Evolutionary conservation across 1,140 invertebrate genomes (phyloP).

Genomic region (Cotesia vestalis): DNA sequence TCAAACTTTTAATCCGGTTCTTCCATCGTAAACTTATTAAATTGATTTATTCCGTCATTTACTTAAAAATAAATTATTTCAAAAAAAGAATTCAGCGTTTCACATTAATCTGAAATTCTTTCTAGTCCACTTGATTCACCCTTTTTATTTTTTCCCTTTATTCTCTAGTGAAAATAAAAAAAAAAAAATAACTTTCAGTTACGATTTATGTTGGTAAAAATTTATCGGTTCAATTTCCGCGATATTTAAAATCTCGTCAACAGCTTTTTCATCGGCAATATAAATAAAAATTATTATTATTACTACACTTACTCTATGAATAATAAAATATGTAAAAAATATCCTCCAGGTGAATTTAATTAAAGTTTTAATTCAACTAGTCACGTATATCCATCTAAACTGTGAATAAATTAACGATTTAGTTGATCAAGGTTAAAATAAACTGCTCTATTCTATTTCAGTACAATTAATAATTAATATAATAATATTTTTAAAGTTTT

Average conservation of each 20-base stretch:
- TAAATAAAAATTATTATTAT: conserved; percentile 3
- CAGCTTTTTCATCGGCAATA: conserved; percentile 3
- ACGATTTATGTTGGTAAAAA: conserved; percentile 58
- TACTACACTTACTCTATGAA: neutral
- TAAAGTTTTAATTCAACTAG: too few relatives aligned
- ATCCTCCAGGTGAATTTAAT: too few relatives aligned
- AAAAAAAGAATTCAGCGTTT: neutral
- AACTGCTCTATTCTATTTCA: too few relatives aligned
- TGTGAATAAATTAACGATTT: too few relatives aligned
- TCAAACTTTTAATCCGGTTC: too few relatives aligned
- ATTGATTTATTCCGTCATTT: too few relatives aligned
- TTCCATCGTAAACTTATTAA: too few relatives aligned
- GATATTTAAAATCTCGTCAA: conserved; percentile 52
- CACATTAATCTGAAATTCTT: conserved; percentile 4
- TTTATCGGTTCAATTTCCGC: conserved; percentile 65
- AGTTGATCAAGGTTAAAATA: too few relatives aligned
- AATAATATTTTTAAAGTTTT: too few relatives aligned
- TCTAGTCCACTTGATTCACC: conserved; percentile 19
- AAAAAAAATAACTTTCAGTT: conserved; percentile 28
- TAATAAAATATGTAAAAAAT: neutral
- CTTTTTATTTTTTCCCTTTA: conserved; percentile 6
- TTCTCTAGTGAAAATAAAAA: conserved; percentile 17
- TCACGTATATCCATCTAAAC: too few relatives aligned
- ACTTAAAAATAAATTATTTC: too few relatives aligned
- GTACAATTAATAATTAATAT: too few relatives aligned